A percentile compares a stretch with the other conserved stretches of the same genome.
These are phyloP conservation scores for Prionailurus bengalensis DNA, from an alignment of 2,113 vertebrate genomes.

Conservation along the genomic window DNA sequence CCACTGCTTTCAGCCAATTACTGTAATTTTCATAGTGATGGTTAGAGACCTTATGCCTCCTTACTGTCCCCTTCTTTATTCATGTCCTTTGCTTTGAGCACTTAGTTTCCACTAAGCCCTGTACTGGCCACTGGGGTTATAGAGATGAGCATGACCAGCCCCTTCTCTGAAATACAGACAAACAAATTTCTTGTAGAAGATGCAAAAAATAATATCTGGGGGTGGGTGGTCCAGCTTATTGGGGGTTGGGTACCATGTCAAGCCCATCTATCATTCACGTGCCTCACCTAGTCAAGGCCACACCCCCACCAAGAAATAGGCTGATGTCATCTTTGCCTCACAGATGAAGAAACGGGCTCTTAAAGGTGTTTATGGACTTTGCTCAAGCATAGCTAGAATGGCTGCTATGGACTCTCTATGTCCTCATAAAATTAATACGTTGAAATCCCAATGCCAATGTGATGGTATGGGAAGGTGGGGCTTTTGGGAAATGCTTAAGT, in stretches of 20 bases:
- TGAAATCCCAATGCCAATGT: neutral
- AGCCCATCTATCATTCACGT: fast-evolving
- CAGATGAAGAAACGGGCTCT: neutral
- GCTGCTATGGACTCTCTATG: neutral
- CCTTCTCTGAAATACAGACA: neutral
- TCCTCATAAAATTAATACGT: neutral
- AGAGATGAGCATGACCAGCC: neutral
- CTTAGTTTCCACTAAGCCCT: neutral
- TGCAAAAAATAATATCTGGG: neutral
- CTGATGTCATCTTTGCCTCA: neutral
- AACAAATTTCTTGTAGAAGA: fast-evolving
- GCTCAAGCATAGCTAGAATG: neutral
- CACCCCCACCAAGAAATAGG: neutral
- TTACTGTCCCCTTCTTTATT: neutral
- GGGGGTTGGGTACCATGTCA: neutral
- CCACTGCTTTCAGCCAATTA: neutral
- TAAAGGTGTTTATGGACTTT: neutral
- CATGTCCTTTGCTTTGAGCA: neutral
- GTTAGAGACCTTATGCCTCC: neutral
- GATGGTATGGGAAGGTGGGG: neutral
- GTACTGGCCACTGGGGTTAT: too few species aligned
- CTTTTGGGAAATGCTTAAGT: neutral
- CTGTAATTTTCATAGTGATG: neutral
- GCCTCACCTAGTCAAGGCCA: neutral
- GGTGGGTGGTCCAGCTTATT: too few species aligned